Conservation (phyloP, 2,797 vertebrate species). For the Megalops cyprinoides region DNA sequence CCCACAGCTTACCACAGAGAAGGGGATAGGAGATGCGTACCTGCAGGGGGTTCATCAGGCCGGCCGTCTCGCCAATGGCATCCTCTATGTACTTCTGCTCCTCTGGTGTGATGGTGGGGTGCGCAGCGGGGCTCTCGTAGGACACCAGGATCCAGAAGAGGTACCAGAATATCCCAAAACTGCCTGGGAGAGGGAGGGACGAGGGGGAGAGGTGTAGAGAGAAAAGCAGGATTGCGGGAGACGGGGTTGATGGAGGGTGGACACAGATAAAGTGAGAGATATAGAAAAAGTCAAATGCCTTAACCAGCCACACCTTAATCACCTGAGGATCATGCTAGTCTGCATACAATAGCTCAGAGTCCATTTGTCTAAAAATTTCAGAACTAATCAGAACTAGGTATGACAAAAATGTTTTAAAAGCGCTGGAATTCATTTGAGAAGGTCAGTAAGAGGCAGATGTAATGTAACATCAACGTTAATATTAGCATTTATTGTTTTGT, state of each 20-base stretch:
- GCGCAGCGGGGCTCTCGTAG: constrained; percentile 79
- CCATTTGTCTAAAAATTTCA: background rate
- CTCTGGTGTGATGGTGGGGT: constrained; percentile 80
- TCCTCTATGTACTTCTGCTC: constrained; percentile 84
- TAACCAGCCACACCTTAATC: too few species aligned
- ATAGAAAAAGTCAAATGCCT: constrained; percentile 9
- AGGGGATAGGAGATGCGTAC: constrained; percentile 53
- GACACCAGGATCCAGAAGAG: constrained; percentile 83
- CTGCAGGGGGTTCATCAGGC: constrained; percentile 83
- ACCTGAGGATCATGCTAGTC: background rate
- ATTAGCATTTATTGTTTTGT: background rate
- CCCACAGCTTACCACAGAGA: too few species aligned
- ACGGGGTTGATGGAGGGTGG: background rate
- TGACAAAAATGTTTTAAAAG: background rate
- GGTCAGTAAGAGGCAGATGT: background rate
- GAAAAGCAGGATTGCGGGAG: background rate
- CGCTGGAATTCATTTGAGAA: background rate
- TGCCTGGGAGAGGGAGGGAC: constrained; percentile 65
- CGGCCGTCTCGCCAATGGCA: constrained; percentile 76
- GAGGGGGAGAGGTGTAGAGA: too few species aligned
- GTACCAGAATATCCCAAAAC: constrained; percentile 81
- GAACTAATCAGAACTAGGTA: background rate
- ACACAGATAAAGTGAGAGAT: background rate
- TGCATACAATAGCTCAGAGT: background rate
- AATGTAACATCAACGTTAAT: background rate